These are phyloP conservation scores for Taphrorychus bicolor DNA, from an alignment of 2,888 invertebrate genomes.

Conservation along the genomic window DNA sequence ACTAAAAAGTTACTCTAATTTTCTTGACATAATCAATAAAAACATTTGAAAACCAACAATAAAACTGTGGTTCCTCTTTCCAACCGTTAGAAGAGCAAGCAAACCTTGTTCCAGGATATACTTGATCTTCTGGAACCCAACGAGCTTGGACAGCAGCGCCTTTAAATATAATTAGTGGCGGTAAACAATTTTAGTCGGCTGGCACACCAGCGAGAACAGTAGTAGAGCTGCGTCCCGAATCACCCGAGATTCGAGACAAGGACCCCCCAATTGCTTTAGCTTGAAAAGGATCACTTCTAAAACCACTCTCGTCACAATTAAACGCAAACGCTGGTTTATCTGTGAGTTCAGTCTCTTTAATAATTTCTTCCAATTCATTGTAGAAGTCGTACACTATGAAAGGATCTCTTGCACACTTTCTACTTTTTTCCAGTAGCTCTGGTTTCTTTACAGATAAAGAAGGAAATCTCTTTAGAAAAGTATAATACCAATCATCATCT, in stretches of 20 bases:
- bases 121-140: not conserved
- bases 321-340: not conserved
- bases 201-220: not conserved
- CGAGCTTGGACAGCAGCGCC: not conserved
- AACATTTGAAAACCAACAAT: too few relatives aligned
- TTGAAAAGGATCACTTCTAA: not conserved
- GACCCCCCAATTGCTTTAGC: not conserved
- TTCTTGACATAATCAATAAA: too few relatives aligned
- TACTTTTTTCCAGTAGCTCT: not conserved
- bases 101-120: not conserved
- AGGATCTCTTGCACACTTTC: not conserved
- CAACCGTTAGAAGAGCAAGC: not conserved
- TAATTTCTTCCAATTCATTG: not conserved
- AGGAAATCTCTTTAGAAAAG: not conserved
- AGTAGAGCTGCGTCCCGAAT: not conserved
- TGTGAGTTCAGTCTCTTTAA: not conserved
- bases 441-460: not conserved
- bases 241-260: not conserved
- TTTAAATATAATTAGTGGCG: not conserved
- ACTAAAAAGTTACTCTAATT: too few relatives aligned
- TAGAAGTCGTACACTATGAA: not conserved
- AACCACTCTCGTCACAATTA: not conserved
- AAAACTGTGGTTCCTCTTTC: not conserved
- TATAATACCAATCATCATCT: not conserved
- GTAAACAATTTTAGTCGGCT: not conserved